A percentile compares a stretch with the other conserved stretches of the same genome.
phyloP scores from a whole-genome alignment of 2,797 vertebrate genomes.

The Macroramphosus scolopax region DNA sequence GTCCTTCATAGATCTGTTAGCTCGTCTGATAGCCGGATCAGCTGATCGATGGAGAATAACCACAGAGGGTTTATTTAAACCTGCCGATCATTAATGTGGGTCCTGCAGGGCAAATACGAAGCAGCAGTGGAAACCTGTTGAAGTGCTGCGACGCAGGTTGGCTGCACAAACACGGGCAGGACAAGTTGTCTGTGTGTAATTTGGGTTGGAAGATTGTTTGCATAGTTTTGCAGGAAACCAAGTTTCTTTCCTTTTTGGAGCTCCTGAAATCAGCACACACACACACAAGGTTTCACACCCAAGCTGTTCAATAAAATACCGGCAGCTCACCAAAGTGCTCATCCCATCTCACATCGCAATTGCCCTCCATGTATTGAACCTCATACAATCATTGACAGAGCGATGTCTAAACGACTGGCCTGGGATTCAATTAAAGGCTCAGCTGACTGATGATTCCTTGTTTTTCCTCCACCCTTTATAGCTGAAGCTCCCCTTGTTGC shows the following conservation, averaged over 20 bases:
- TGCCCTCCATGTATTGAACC: constrained; percentile 62
- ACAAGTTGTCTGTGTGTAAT: no score
- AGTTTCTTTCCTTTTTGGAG: no score
- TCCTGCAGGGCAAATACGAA: constrained; percentile 47
- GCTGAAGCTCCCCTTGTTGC: constrained; percentile 22
- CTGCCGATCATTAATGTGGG: constrained; percentile 62
- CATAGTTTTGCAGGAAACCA: no score
- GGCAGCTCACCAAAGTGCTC: constrained; percentile 6
- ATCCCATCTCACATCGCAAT: constrained; percentile 28
- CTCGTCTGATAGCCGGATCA: constrained; percentile 72
- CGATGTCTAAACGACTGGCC: constrained; percentile 50
- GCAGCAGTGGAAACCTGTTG: constrained; percentile 58
- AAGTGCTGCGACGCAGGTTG: constrained; percentile 15
- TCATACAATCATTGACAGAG: constrained; percentile 74
- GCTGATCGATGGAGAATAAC: constrained; percentile 70
- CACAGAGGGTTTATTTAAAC: constrained; percentile 69
- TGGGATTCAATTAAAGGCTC: constrained; percentile 64
- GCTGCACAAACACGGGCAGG: no score
- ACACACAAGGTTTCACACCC: constrained; percentile 5
- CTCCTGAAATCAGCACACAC: background rate
- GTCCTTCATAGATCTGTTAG: constrained; percentile 72
- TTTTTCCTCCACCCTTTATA: constrained; percentile 26
- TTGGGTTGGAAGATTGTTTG: no score
- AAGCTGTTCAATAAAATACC: constrained; percentile 14
- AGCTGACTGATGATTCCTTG: constrained; percentile 58